A percentile compares a stretch with the other conserved stretches of the same genome.
Conservation (phyloP, 2,113 vertebrate species). For the Poeciliopsis occidentalis region DNA sequence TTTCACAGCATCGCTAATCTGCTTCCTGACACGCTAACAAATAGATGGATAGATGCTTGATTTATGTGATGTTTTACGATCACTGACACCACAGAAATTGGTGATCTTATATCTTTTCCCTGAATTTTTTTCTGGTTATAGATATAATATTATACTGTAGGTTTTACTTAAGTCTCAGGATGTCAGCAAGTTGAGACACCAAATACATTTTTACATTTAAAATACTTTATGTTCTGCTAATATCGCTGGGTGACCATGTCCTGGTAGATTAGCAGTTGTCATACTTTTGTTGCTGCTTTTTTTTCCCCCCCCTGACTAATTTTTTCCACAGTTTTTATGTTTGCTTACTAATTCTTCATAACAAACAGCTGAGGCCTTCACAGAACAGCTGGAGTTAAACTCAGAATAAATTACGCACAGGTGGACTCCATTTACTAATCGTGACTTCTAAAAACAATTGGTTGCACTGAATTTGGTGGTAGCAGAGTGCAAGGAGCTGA, state of each 20-base stretch:
- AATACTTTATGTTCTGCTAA: constrained; percentile 44
- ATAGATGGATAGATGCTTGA: constrained; percentile 49
- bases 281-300: too few species aligned
- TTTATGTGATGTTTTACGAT: constrained; percentile 57
- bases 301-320: too few species aligned
- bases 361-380: background rate
- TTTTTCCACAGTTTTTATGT: too few species aligned
- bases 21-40: constrained; percentile 58
- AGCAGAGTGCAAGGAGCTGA: background rate
- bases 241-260: too few species aligned
- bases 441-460: background rate
- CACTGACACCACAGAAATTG: constrained; percentile 69
- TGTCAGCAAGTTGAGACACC: constrained; percentile 54
- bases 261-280: too few species aligned
- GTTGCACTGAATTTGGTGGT: background rate
- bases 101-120: constrained; percentile 57
- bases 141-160: constrained; percentile 29
- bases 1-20: constrained; percentile 57
- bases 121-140: constrained; percentile 71
- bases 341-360: background rate
- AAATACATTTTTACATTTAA: constrained; percentile 51
- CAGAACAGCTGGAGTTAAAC: background rate
- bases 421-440: background rate
- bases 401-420: background rate
- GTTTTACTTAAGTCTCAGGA: constrained; percentile 40